Evolutionary conservation across 2,113 vertebrate genomes (phyloP).

Genomic region (Dinomys branickii): DNA sequence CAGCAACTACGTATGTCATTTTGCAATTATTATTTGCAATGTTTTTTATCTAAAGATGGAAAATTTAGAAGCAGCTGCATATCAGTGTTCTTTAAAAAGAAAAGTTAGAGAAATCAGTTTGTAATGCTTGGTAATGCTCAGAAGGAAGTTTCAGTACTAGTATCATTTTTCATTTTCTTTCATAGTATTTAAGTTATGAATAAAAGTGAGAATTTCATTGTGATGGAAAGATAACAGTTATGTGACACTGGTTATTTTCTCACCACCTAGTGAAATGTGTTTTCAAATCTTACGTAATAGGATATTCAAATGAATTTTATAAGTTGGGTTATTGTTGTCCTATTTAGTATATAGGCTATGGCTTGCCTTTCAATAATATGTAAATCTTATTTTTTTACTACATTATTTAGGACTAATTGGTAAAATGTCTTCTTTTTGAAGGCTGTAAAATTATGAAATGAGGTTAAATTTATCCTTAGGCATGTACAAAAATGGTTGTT

Average conservation of each 20-base stretch:
- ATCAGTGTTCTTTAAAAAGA: slow-evolving; percentile 11
- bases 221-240: background rate
- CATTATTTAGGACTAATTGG: background rate
- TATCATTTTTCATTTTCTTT: slow-evolving; percentile 36
- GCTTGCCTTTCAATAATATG: background rate
- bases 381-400: background rate
- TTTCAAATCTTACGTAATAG: background rate
- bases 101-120: slow-evolving; percentile 44
- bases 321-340: background rate
- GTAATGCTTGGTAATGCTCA: slow-evolving; percentile 1
- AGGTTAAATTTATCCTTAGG: background rate
- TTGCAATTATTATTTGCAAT: background rate
- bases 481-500: background rate
- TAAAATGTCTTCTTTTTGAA: background rate
- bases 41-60: slow-evolving; percentile 2
- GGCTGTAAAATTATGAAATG: slow-evolving; percentile 3
- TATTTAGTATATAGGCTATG: background rate
- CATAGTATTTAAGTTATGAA: slow-evolving; percentile 23
- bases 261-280: slow-evolving; percentile 28
- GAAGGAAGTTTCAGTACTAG: slow-evolving; percentile 28
- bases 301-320: slow-evolving; percentile 48
- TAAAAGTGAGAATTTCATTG: slow-evolving; percentile 8
- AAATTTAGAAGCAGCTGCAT: background rate
- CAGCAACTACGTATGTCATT: background rate
- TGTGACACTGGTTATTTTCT: slow-evolving; percentile 46